phyloP scores from a whole-genome alignment of 2,888 invertebrate species.

The Atethmia centrago region DNA sequence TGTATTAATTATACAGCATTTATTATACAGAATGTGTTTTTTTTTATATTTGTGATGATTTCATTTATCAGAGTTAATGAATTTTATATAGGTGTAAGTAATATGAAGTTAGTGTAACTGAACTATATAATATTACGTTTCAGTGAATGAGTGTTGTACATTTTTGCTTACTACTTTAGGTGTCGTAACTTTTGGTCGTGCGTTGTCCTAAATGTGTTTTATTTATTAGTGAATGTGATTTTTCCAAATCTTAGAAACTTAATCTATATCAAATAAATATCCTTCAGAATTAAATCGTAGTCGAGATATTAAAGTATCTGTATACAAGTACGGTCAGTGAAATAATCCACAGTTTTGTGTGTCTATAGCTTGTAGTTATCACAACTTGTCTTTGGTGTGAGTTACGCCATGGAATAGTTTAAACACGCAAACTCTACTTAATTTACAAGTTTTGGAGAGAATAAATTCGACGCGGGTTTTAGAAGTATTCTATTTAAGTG shows the following conservation, averaged over 20 bases:
- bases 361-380: slow-evolving; percentile 48
- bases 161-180: slow-evolving; percentile 85
- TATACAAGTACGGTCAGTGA: slow-evolving; percentile 20
- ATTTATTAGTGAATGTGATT: slow-evolving; percentile 83
- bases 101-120: slow-evolving; percentile 64
- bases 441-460: slow-evolving; percentile 76
- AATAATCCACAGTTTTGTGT: slow-evolving; percentile 38
- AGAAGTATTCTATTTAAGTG: slow-evolving; percentile 90
- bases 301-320: slow-evolving; percentile 46
- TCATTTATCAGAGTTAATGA: slow-evolving; percentile 80
- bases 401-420: slow-evolving; percentile 70
- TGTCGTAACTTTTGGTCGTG: slow-evolving; percentile 85
- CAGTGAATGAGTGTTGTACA: slow-evolving; percentile 82
- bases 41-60: slow-evolving; percentile 86
- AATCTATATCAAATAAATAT: slow-evolving; percentile 64
- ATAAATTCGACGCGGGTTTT: slow-evolving; percentile 89
- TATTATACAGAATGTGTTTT: slow-evolving; percentile 85
- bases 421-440: slow-evolving; percentile 73
- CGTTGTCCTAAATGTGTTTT: slow-evolving; percentile 81
- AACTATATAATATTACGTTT: slow-evolving; percentile 68
- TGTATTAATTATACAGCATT: slow-evolving; percentile 86
- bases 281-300: slow-evolving; percentile 60
- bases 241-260: slow-evolving; percentile 81
- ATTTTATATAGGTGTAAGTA: slow-evolving; percentile 78
- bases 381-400: slow-evolving; percentile 62